Evolutionary conservation across 2,888 invertebrate species (phyloP), one percentile per base, ranked within the genome.

Genomic region (Mythimna impura): DNA sequence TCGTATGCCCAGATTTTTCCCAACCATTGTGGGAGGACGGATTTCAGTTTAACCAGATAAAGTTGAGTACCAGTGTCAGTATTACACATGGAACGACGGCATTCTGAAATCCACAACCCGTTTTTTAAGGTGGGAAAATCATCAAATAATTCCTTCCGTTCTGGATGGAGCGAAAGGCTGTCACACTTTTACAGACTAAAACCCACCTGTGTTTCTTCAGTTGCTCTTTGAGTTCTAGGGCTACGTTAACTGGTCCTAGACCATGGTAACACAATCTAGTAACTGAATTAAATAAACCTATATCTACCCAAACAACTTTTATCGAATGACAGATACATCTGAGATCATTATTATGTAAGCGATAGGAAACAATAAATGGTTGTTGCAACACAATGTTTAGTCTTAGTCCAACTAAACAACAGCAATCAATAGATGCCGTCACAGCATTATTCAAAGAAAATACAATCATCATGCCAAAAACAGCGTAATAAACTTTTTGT

Each of bases 401-500:
- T 52, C n/a, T n/a, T 30, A n/a, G 7, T 30, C 40, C 20, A n/a
- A 10, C 20, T 20, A 58, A 54, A 54, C 17, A 62, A 47, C 8
- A 43, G 10, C 17, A 25, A 61, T 30, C 47, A 63, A 57, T 34
- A 66, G n/a, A 54, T 50, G 22, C 60, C 71, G 43, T 63, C 30
- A 63, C 17, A 34, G 7, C 9, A 54, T 22, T 55, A 20, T 40
- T n/a, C 50, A 22, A 40, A 30, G 20, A 57, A 43, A 43, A 50
- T 63, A 60, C 22, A 30, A 69, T 50, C 22, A 66, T 62, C 50
- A 66, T 58, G 52, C 64, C 57, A 30, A 76, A 73, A 76, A 69
- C 34, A 55, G 25, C 57, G 52, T 61, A 76, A 79, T 65, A 66
- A 70, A 74, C 64, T 54, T 81, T 74, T 68, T 74, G 78, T 83